A percentile compares a stretch with the other conserved stretches of the same genome.
These are phyloP conservation scores for Pemphredon lugubris DNA, from an alignment of 2,888 invertebrate species.

Conservation along the genomic window DNA sequence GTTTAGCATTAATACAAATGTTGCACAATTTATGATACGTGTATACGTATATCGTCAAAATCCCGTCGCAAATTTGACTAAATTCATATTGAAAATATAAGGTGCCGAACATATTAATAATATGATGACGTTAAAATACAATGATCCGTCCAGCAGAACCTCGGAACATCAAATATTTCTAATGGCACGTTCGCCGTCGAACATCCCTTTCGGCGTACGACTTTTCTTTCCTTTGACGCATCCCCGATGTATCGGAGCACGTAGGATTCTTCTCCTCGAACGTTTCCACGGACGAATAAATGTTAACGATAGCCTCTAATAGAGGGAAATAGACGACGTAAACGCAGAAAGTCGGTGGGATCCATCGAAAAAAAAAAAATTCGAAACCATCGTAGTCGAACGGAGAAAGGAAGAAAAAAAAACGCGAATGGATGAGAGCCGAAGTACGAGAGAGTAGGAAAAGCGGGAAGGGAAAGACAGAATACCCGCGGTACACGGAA, in stretches of 20 bases:
- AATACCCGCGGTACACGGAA: constrained; percentile 67
- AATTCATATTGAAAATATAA: no score
- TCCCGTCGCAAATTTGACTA: no score
- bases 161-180: no score
- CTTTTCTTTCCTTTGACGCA: no score
- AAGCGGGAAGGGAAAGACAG: constrained; percentile 36
- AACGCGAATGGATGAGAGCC: constrained; percentile 30
- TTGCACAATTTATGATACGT: no score
- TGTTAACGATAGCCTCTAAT: constrained; percentile 62
- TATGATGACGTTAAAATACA: no score
- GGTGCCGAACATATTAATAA: no score
- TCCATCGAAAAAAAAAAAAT: constrained; percentile 25
- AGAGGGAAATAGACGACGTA: constrained; percentile 59
- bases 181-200: no score
- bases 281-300: constrained; percentile 33
- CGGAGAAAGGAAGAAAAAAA: constrained; percentile 44
- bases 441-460: constrained; percentile 13
- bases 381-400: constrained; percentile 47
- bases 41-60: no score
- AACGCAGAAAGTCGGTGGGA: constrained; percentile 8
- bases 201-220: no score
- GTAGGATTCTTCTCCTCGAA: constrained; percentile 4
- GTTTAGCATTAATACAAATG: no score
- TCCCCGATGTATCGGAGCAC: no score
- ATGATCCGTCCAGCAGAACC: neutral